A percentile compares a stretch with the other conserved stretches of the same genome.
phyloP scores from a whole-genome alignment of 2,888 invertebrate genomes.

The Nebria salina region DNA sequence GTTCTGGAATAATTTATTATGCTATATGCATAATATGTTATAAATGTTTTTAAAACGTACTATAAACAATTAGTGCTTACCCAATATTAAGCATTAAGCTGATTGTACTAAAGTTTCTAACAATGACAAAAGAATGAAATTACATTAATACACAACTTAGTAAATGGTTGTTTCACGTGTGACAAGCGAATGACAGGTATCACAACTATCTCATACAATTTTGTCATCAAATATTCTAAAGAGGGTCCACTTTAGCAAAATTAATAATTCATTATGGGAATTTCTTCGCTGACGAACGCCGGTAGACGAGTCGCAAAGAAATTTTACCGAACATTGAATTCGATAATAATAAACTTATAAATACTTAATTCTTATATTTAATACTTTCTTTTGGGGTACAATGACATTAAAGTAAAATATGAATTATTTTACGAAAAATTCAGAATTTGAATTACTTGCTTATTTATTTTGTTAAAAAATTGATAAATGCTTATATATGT shows the following conservation, averaged over 20 bases:
- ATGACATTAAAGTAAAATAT: background rate
- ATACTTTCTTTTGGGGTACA: background rate
- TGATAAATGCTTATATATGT: background rate
- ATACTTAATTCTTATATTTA: background rate
- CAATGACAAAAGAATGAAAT: background rate
- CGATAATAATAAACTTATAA: background rate
- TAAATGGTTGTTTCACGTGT: background rate
- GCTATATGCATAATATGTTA: no score
- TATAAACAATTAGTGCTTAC: background rate
- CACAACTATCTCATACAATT: slow-evolving; percentile 7
- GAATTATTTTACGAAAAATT: background rate
- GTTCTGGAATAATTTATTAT: no score
- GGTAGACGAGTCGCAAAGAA: background rate
- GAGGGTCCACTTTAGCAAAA: background rate
- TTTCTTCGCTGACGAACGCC: background rate
- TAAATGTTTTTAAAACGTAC: no score
- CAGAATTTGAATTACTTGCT: no score
- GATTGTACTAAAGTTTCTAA: background rate
- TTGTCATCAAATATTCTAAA: slow-evolving; percentile 1
- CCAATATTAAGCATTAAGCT: background rate
- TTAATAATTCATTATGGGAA: background rate
- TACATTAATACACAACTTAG: background rate
- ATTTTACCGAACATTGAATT: background rate
- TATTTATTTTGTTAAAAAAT: no score
- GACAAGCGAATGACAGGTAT: background rate